These are phyloP conservation scores for Nothocercus julius DNA, from an alignment of 2,113 vertebrate species.

Conservation along the genomic window DNA sequence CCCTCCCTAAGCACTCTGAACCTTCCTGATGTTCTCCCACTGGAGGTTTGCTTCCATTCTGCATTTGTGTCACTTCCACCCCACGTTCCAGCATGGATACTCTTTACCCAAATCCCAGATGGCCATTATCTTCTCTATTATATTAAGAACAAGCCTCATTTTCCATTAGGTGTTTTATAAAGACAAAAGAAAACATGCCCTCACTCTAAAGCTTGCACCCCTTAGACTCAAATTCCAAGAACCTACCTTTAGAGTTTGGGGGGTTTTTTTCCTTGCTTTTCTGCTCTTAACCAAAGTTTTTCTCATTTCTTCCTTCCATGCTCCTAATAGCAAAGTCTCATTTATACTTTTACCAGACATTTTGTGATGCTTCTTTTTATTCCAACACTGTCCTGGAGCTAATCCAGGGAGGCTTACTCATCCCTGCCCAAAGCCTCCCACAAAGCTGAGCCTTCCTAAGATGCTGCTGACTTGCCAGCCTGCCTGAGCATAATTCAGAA, in stretches of 20 bases:
- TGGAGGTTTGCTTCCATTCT: background rate
- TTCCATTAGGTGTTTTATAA: background rate
- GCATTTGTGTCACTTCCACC: fast-evolving
- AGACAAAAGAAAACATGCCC: background rate
- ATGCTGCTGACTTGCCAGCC: background rate
- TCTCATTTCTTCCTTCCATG: background rate
- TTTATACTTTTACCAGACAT: background rate
- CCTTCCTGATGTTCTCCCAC: fast-evolving
- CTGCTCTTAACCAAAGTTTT: fast-evolving
- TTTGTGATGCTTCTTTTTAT: background rate
- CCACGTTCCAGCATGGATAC: too few species aligned
- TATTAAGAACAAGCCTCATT: background rate
- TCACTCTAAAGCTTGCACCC: background rate
- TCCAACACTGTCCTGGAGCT: background rate
- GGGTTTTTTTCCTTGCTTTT: background rate
- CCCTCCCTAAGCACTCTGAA: background rate
- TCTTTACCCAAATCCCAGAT: background rate
- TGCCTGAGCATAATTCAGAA: fast-evolving
- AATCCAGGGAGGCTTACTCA: background rate
- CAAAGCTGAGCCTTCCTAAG: background rate
- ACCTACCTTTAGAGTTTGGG: background rate
- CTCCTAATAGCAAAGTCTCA: background rate
- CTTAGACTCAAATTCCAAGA: background rate
- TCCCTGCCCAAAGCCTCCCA: background rate
- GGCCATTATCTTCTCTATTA: background rate